Evolutionary conservation across 2,888 invertebrate species (phyloP).

Genomic region (Spicauda simplicius): DNA sequence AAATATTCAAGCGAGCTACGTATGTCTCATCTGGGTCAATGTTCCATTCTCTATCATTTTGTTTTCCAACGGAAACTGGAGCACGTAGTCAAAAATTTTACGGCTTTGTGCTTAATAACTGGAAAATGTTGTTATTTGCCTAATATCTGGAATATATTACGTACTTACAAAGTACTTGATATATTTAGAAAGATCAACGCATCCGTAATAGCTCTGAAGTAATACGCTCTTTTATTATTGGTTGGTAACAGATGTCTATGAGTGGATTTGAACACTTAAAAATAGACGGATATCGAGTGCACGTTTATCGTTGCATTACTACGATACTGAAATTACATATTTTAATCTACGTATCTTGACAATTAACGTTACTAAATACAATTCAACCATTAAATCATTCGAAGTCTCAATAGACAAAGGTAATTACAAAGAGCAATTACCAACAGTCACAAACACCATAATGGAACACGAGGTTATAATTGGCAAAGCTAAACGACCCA

Average conservation of each 20-base stretch:
- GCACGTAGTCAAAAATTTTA: constrained; percentile 18
- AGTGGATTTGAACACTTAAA: no score
- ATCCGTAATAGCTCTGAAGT: no score
- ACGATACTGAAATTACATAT: not conserved
- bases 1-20: constrained; percentile 30
- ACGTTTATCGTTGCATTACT: no score
- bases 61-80: constrained; percentile 33
- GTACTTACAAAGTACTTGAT: no score
- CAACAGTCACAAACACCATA: constrained; percentile 17
- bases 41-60: constrained; percentile 40
- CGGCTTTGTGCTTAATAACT: not conserved
- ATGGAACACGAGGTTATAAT: constrained; percentile 13
- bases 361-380: constrained; percentile 6
- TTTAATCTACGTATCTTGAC: not conserved
- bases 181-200: no score
- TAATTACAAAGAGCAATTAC: constrained; percentile 36
- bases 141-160: no score
- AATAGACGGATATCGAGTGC: no score
- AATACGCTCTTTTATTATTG: no score
- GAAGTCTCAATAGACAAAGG: constrained; percentile 28
- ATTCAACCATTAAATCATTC: constrained; percentile 5
- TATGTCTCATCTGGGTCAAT: constrained; percentile 48
- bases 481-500: constrained; percentile 30
- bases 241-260: no score
- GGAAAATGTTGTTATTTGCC: not conserved